These are phyloP conservation scores for Propithecus deckenii DNA, from an alignment of 2,797 vertebrate genomes.

Conservation along the genomic window DNA sequence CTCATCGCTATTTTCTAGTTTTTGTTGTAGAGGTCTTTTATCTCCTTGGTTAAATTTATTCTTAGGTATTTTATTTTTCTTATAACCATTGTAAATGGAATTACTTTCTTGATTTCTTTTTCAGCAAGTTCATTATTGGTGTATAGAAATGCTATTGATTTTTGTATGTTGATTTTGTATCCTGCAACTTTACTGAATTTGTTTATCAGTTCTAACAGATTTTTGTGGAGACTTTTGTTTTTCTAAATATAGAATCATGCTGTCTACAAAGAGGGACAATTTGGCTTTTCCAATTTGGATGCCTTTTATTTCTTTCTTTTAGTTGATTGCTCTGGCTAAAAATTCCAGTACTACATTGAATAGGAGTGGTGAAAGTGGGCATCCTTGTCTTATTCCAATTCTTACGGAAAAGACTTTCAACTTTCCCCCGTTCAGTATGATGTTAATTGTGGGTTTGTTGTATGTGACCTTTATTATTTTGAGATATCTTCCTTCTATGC, in stretches of 20 bases:
- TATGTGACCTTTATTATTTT: not conserved
- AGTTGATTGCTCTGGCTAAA: not conserved
- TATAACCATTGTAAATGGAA: not conserved
- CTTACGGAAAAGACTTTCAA: not conserved
- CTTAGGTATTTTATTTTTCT: not conserved
- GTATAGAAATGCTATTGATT: not conserved
- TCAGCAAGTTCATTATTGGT: not conserved
- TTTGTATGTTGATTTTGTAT: not conserved
- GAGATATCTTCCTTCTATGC: not conserved
- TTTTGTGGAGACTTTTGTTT: not conserved
- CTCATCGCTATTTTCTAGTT: not conserved
- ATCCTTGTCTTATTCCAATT: not conserved
- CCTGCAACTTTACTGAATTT: not conserved
- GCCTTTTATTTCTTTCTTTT: not conserved
- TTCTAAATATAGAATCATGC: not conserved
- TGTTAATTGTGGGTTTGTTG: not conserved
- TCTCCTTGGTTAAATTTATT: not conserved
- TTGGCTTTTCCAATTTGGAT: not conserved
- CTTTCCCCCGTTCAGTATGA: not conserved
- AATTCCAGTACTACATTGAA: not conserved
- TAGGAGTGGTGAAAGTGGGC: not conserved
- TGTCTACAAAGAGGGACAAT: not conserved
- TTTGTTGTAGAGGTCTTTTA: not conserved
- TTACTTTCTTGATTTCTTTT: not conserved
- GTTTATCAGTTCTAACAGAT: not conserved